These are phyloP conservation scores for Peromyscus eremicus DNA, from an alignment of 2,797 vertebrate genomes.

Conservation along the genomic window DNA sequence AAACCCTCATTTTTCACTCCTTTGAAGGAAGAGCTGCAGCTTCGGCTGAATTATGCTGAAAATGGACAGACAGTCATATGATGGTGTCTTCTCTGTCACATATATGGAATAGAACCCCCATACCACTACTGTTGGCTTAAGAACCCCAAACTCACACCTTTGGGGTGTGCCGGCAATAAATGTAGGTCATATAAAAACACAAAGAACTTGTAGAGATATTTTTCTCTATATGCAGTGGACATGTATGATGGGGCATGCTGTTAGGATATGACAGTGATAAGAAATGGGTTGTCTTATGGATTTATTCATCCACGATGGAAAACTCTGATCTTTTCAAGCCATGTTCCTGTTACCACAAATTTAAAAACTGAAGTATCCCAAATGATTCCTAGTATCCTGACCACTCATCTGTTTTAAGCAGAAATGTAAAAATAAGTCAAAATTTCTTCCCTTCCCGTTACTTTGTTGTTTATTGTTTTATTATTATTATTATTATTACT, in stretches of 20 bases:
- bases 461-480: not conserved
- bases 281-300: not conserved
- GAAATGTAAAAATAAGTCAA: slow-evolving; percentile 11
- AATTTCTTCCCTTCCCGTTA: not conserved
- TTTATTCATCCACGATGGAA: not conserved
- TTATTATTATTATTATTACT: not conserved
- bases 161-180: not conserved
- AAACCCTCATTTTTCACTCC: not conserved
- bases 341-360: not conserved
- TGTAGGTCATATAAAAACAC: not conserved
- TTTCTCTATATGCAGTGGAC: not conserved
- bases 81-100: not conserved
- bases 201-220: not conserved
- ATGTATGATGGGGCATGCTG: not conserved
- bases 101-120: not conserved
- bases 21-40: not conserved
- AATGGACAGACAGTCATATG: not conserved
- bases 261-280: not conserved
- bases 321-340: not conserved
- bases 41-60: not conserved
- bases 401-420: not conserved
- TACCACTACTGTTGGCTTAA: not conserved
- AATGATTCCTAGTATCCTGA: not conserved
- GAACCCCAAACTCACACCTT: not conserved
- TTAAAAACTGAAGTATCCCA: not conserved